phyloP scores from a whole-genome alignment of 2,797 vertebrate species.

The Vireo griseus region DNA sequence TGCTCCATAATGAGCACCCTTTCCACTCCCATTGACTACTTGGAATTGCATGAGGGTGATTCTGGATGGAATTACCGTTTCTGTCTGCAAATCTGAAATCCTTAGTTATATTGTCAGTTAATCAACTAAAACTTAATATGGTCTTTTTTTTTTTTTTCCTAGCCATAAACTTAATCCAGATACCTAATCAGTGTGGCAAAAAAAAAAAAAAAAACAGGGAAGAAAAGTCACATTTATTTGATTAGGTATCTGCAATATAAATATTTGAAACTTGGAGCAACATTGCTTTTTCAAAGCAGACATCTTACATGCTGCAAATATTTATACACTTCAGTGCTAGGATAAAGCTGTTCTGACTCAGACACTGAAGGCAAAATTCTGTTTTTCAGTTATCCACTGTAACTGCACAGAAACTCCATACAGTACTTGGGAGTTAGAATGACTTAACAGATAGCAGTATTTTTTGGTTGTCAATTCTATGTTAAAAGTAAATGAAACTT shows the following conservation, averaged over 20 bases:
- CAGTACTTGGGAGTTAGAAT: background rate
- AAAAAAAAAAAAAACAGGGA: background rate
- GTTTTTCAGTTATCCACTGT: background rate
- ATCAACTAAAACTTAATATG: background rate
- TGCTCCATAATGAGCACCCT: background rate
- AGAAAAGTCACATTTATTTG: background rate
- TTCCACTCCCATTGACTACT: background rate
- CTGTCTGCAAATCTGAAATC: background rate
- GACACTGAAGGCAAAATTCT: conserved; percentile 23
- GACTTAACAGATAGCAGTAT: background rate
- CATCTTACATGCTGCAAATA: conserved; percentile 22
- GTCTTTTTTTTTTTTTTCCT: background rate
- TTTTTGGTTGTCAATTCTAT: background rate
- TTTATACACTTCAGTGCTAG: conserved; percentile 31
- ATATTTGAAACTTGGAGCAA: conserved; percentile 46
- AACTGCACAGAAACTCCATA: background rate
- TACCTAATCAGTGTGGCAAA: background rate
- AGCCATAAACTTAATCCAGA: background rate
- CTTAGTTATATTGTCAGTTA: background rate
- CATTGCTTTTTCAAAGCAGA: conserved; percentile 46
- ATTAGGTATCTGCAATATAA: conserved; percentile 24
- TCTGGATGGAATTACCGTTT: background rate
- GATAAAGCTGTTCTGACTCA: conserved; percentile 41
- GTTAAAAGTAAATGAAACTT: background rate
- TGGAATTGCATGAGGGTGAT: background rate